Conservation (phyloP, 2,888 invertebrate genomes). For the Camptogramma bilineatum region DNA sequence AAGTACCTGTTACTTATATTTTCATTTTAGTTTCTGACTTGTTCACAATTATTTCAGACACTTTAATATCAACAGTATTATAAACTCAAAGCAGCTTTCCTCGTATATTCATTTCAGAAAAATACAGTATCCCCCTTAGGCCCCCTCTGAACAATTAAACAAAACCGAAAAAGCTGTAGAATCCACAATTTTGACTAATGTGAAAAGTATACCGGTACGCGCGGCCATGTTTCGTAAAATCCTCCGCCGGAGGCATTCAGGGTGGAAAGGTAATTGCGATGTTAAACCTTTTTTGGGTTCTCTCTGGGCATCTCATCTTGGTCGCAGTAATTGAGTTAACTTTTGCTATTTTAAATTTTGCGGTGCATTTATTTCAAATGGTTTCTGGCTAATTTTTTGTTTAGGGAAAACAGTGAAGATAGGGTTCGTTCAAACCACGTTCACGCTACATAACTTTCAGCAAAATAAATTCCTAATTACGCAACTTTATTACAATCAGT, state of each 20-base stretch:
- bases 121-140: background rate
- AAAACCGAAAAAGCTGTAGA: background rate
- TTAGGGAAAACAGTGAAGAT: background rate
- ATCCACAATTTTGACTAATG: slow-evolving; percentile 27
- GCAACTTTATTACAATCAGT: no score
- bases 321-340: slow-evolving; percentile 41
- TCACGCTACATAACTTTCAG: background rate
- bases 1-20: background rate
- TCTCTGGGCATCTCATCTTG: slow-evolving; percentile 40
- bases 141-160: slow-evolving; percentile 8
- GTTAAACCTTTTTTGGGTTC: slow-evolving; percentile 38
- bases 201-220: slow-evolving; percentile 17
- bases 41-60: no score
- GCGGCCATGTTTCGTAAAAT: slow-evolving; percentile 29
- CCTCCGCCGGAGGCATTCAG: slow-evolving; percentile 25
- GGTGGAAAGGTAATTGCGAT: slow-evolving; percentile 38
- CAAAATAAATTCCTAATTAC: background rate
- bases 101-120: background rate
- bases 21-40: background rate
- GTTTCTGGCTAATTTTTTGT: slow-evolving; percentile 13
- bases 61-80: no score
- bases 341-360: slow-evolving; percentile 44
- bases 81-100: background rate
- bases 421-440: background rate
- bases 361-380: slow-evolving; percentile 34